A percentile compares a stretch with the other conserved stretches of the same genome.
phyloP scores from a whole-genome alignment of 2,888 invertebrate species.

The Enchytraeus crypticus region DNA sequence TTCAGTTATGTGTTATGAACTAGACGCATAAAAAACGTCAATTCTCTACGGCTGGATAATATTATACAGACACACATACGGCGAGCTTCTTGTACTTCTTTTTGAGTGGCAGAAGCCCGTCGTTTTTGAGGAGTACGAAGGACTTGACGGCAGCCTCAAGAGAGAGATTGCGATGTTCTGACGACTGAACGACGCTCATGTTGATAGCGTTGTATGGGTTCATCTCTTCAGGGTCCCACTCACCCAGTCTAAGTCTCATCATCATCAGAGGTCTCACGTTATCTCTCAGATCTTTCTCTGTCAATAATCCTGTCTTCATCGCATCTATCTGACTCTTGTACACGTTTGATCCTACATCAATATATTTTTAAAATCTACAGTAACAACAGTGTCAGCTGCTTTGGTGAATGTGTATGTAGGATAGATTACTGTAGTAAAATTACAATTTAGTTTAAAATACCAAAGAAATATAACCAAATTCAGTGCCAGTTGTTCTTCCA shows the following conservation, averaged over 20 bases:
- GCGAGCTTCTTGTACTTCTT: slow-evolving; percentile 19
- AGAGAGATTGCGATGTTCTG: slow-evolving; percentile 29
- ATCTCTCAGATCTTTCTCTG: slow-evolving; percentile 18
- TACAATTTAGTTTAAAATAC: too few relatives aligned
- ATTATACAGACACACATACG: slow-evolving; percentile 25
- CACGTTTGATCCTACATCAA: not conserved
- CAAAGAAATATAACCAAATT: too few relatives aligned
- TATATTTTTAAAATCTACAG: too few relatives aligned
- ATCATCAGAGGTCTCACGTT: slow-evolving; percentile 26
- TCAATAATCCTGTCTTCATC: slow-evolving; percentile 12
- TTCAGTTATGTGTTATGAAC: too few relatives aligned
- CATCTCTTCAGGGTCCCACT: slow-evolving; percentile 31
- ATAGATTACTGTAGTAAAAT: too few relatives aligned
- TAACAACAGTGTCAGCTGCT: too few relatives aligned
- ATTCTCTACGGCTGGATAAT: too few relatives aligned
- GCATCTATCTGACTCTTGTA: slow-evolving; percentile 6
- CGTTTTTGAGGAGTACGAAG: slow-evolving; percentile 39
- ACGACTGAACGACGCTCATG: slow-evolving; percentile 27
- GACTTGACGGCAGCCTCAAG: slow-evolving; percentile 35
- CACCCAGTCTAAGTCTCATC: slow-evolving; percentile 30
- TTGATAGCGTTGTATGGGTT: slow-evolving; percentile 34
- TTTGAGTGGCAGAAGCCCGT: slow-evolving; percentile 23
- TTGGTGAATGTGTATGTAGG: too few relatives aligned
- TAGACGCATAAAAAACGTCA: too few relatives aligned
- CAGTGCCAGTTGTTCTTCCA: too few relatives aligned